A percentile compares a stretch with the other conserved stretches of the same genome.
These are phyloP conservation scores for Triplophysa tibetana DNA, from an alignment of 2,113 vertebrate genomes.

Conservation along the genomic window DNA sequence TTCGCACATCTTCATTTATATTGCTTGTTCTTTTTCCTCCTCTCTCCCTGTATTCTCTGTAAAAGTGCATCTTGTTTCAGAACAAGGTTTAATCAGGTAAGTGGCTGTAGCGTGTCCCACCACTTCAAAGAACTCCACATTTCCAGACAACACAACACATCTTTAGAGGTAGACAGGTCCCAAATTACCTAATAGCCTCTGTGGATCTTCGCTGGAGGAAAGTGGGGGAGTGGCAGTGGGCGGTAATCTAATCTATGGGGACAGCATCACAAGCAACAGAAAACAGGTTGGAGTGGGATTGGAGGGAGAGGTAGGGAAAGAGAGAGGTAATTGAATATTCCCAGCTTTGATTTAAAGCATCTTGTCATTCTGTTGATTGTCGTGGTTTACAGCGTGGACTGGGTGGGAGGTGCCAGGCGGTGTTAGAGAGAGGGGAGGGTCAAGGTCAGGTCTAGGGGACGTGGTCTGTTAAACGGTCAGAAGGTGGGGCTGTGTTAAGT, in stretches of 20 bases:
- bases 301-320: slow-evolving; percentile 8
- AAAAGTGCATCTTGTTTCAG: slow-evolving; percentile 54
- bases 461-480: background rate
- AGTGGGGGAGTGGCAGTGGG: slow-evolving; percentile 27
- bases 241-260: slow-evolving; percentile 70
- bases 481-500: background rate
- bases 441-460: slow-evolving; percentile 1
- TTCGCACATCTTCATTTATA: background rate
- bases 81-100: slow-evolving; percentile 68
- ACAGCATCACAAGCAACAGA: slow-evolving; percentile 55
- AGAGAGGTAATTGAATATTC: slow-evolving; percentile 50
- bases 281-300: slow-evolving; percentile 40
- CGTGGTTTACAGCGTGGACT: slow-evolving; percentile 1
- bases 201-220: slow-evolving; percentile 15
- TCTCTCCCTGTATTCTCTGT: slow-evolving; percentile 45
- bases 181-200: slow-evolving; percentile 47
- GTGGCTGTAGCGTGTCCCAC: slow-evolving; percentile 64
- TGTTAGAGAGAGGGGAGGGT: background rate
- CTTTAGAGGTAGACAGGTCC: slow-evolving; percentile 52
- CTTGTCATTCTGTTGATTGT: slow-evolving; percentile 51
- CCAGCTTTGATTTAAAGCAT: slow-evolving; percentile 46
- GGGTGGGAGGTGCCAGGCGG: slow-evolving; percentile 13
- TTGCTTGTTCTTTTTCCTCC: slow-evolving; percentile 15
- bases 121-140: slow-evolving; percentile 54
- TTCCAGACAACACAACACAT: slow-evolving; percentile 37